phyloP scores from a whole-genome alignment of 2,888 invertebrate species.

The Conchocele bisecta region DNA sequence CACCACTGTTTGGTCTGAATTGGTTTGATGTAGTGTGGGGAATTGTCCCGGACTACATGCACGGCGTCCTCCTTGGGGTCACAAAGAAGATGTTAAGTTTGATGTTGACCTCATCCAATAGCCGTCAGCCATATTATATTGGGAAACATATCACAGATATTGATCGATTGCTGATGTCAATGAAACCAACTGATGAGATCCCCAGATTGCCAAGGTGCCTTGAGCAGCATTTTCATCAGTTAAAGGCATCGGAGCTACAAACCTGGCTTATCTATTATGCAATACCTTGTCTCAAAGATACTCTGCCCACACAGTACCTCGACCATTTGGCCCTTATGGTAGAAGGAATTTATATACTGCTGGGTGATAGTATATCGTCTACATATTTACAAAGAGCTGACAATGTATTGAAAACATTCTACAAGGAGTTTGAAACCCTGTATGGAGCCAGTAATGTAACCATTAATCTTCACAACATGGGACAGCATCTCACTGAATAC shows the following conservation, averaged over 20 bases:
- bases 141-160: neutral
- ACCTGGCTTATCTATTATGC: neutral
- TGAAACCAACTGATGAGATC: neutral
- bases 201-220: neutral
- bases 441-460: too few relatives aligned
- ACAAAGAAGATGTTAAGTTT: neutral
- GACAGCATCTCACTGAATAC: neutral
- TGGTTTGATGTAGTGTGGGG: neutral
- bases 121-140: neutral
- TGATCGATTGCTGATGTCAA: neutral
- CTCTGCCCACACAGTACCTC: neutral
- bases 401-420: too few relatives aligned
- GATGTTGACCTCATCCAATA: neutral
- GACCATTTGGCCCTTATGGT: neutral
- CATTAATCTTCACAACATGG: neutral
- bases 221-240: neutral
- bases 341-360: neutral
- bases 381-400: too few relatives aligned
- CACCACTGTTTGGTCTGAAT: neutral
- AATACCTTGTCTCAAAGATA: neutral
- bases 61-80: too few relatives aligned
- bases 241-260: neutral
- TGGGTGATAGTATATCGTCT: neutral
- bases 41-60: constrained; percentile 15
- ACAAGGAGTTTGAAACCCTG: too few relatives aligned